A percentile compares a stretch with the other conserved stretches of the same genome.
Conservation (phyloP, 53 echinoderm and acorn worm species). For the Holothuria scabra region DNA sequence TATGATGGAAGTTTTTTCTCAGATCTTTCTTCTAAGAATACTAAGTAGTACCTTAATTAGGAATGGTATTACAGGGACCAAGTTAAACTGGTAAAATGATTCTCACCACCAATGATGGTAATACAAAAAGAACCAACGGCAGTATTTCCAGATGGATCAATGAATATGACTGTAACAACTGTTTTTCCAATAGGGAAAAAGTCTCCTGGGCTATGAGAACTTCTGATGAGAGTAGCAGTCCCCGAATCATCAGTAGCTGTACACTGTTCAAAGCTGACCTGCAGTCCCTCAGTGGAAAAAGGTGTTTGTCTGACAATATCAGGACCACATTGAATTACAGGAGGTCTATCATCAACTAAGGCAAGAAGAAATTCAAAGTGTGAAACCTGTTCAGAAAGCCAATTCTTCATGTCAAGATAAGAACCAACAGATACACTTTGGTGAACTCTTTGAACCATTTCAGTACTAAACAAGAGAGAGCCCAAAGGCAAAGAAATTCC, state of each 20-base stretch:
- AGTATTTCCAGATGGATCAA: conserved; percentile 27
- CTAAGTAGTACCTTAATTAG: too few relatives aligned
- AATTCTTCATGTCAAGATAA: too few relatives aligned
- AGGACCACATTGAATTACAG: conserved; percentile 50
- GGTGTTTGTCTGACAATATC: conserved; percentile 40
- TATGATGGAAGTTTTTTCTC: too few relatives aligned
- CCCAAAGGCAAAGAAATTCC: too few relatives aligned
- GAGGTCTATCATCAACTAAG: not conserved
- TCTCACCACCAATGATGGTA: conserved; percentile 21
- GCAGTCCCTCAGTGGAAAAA: conserved; percentile 27
- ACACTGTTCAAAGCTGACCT: conserved; percentile 55
- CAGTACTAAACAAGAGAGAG: too few relatives aligned
- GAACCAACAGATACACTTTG: too few relatives aligned
- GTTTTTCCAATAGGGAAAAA: not conserved
- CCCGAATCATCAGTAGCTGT: conserved; percentile 58
- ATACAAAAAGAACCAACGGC: conserved; percentile 31
- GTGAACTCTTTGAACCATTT: too few relatives aligned
- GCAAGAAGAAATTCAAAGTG: too few relatives aligned
- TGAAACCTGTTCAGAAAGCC: too few relatives aligned
- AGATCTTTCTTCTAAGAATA: too few relatives aligned
- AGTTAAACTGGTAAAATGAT: too few relatives aligned
- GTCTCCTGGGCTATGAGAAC: conserved; percentile 47
- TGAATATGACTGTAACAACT: conserved; percentile 50
- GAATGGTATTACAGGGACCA: too few relatives aligned
- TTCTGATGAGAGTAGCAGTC: not conserved